Conservation (phyloP, 2,113 vertebrate species). For the Gobio gobio region DNA sequence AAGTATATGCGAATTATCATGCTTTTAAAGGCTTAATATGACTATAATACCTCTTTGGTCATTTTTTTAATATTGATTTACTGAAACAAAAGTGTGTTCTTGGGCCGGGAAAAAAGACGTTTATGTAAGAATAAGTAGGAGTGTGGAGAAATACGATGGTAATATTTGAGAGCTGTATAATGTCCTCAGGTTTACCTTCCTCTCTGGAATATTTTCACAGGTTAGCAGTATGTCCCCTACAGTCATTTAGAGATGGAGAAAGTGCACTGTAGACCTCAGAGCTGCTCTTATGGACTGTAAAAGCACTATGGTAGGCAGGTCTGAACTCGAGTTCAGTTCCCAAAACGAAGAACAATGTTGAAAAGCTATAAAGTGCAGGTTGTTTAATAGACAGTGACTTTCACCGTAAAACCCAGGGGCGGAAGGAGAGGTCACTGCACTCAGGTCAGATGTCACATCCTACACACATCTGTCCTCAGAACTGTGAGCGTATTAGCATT, state of each 20-base stretch:
- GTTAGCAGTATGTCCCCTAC: neutral
- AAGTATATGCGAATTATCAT: neutral
- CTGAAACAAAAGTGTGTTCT: neutral
- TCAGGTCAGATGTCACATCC: conserved; percentile 12
- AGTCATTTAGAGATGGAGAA: conserved; percentile 26
- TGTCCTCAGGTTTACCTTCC: neutral
- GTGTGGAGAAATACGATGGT: neutral
- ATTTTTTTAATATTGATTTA: neutral
- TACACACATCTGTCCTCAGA: neutral
- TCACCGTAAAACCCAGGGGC: neutral
- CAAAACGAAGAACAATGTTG: neutral
- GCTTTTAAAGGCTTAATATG: neutral
- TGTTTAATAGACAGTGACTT: conserved; percentile 20
- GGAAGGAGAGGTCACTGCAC: neutral
- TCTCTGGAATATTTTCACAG: neutral
- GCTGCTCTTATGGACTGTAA: neutral
- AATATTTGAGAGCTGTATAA: neutral
- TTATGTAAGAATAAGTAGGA: neutral
- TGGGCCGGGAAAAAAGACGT: neutral
- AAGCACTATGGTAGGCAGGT: neutral
- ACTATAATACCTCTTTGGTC: neutral
- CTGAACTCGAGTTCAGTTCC: conserved; percentile 17
- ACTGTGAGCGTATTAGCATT: neutral
- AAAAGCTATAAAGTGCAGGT: conserved; percentile 24
- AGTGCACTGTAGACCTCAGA: conserved; percentile 12